These are phyloP conservation scores for Manduca sexta DNA, from an alignment of 1,140 invertebrate species.

Conservation along the genomic window DNA sequence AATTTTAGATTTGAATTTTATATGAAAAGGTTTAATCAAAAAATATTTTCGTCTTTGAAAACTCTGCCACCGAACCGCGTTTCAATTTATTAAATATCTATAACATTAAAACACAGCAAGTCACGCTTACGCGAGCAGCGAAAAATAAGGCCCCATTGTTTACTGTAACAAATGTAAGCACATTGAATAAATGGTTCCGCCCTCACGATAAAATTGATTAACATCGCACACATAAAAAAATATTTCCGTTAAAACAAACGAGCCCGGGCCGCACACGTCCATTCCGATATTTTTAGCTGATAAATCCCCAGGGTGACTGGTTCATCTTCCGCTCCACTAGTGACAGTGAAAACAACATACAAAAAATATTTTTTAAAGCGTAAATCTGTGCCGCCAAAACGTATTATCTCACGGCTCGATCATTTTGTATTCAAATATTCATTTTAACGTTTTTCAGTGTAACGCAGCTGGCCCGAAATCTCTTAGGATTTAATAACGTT, in stretches of 20 bases:
- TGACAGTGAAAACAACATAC: slow-evolving; percentile 18
- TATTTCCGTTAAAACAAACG: not conserved
- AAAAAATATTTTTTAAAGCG: slow-evolving; percentile 23
- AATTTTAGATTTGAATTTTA: no score
- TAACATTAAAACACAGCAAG: no score
- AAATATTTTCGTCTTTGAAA: no score
- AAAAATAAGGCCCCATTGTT: no score
- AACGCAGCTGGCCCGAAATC: slow-evolving; percentile 24
- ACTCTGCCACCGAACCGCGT: no score
- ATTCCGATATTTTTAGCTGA: slow-evolving; percentile 17
- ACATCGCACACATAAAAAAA: not conserved
- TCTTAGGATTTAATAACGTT: slow-evolving; percentile 27
- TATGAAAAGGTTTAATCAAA: no score
- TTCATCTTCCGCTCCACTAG: slow-evolving; percentile 23
- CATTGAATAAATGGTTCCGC: no score
- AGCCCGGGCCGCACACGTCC: not conserved
- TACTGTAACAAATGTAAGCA: no score
- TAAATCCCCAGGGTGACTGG: slow-evolving; percentile 19
- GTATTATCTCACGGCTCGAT: slow-evolving; percentile 15
- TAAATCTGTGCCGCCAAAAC: slow-evolving; percentile 15
- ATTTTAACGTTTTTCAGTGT: slow-evolving; percentile 26
- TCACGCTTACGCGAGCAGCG: no score
- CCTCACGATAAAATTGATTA: not conserved
- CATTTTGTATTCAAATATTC: slow-evolving; percentile 25
- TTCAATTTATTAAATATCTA: no score